Percentiles rank a stretch among this genome's conserved stretches.
phyloP scores from a whole-genome alignment of 2,797 vertebrate genomes.

The Rhinoraja longicauda region DNA sequence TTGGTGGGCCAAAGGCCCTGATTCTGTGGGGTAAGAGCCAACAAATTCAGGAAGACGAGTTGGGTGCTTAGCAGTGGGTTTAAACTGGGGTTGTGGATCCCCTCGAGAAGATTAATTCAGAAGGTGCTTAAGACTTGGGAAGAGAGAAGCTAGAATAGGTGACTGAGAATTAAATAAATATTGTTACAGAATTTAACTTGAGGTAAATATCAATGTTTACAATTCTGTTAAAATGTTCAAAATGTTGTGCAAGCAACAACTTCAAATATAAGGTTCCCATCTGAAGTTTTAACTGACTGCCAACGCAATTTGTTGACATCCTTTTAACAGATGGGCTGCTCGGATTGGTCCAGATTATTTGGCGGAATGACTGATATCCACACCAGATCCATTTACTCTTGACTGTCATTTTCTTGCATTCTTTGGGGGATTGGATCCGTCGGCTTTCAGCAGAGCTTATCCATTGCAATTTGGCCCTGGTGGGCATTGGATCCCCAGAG shows the following conservation, averaged over 20 bases:
- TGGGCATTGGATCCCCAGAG: too few species aligned
- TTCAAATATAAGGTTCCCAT: background rate
- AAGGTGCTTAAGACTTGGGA: background rate
- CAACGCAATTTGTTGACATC: background rate
- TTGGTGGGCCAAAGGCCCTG: too few species aligned
- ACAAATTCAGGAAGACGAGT: background rate
- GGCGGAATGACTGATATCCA: background rate
- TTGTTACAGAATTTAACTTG: background rate
- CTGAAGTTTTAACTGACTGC: background rate
- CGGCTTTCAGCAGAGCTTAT: too few species aligned
- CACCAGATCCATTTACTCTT: background rate
- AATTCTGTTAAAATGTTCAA: background rate
- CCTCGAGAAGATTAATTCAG: background rate
- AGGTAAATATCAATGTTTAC: background rate
- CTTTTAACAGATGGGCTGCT: background rate
- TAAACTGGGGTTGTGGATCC: background rate
- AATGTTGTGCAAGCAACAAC: background rate
- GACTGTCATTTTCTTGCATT: background rate
- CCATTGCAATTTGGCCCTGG: too few species aligned
- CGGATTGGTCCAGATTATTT: background rate
- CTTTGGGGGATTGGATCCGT: background rate
- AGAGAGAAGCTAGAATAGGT: background rate
- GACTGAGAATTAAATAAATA: background rate
- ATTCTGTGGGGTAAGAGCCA: background rate
- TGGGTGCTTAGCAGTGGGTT: background rate